Percentiles rank a stretch among this genome's conserved stretches.
Evolutionary conservation across 2,888 invertebrate species (phyloP).

Genomic region (Fragum whitleyi): DNA sequence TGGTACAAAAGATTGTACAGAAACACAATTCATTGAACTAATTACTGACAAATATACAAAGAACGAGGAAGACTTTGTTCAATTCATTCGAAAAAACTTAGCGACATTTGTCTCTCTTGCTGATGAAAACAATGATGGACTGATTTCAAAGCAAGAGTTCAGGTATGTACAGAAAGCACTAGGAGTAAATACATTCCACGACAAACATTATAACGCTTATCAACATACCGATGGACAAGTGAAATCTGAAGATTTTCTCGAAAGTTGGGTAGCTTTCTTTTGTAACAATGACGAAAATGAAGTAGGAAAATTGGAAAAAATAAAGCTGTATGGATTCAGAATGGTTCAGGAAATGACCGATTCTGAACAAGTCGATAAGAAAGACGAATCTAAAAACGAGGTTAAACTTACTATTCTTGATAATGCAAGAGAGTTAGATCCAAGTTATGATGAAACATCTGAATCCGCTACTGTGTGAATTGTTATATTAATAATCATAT

Average conservation of each 20-base stretch:
- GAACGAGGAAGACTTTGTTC: conserved; percentile 6
- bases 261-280: conserved; percentile 20
- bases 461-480: too few relatives aligned
- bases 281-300: conserved; percentile 12
- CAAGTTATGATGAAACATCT: neutral
- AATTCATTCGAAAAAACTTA: neutral
- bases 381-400: neutral
- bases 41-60: neutral
- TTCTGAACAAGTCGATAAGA: neutral
- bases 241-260: conserved; percentile 1
- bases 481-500: too few relatives aligned
- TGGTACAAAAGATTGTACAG: neutral
- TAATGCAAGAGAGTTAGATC: neutral
- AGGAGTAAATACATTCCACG: neutral
- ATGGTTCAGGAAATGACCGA: neutral
- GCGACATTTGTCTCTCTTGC: neutral
- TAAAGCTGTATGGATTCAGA: neutral
- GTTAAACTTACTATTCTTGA: neutral
- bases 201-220: conserved; percentile 14
- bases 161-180: neutral
- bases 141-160: neutral
- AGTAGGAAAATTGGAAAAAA: neutral
- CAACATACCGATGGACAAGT: neutral
- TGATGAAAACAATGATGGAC: conserved; percentile 4
- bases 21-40: neutral